Percentiles rank a stretch among this genome's conserved stretches.
phyloP scores from a whole-genome alignment of 2,888 invertebrate species.

The Catotricha subobsoleta region DNA sequence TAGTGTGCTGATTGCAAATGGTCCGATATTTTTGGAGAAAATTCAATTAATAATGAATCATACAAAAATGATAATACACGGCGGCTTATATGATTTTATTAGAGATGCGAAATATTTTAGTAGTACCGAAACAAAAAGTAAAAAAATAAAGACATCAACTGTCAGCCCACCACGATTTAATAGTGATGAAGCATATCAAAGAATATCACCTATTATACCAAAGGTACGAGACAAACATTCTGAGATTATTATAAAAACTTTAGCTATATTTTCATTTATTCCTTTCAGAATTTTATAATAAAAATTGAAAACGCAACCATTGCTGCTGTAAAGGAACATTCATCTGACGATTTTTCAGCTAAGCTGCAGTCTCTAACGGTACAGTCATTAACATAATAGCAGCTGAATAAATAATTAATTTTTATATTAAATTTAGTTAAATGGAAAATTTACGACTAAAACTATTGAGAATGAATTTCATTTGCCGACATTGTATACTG shows the following conservation, averaged over 20 bases:
- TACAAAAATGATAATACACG: slow-evolving; percentile 32
- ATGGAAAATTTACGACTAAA: slow-evolving; percentile 39
- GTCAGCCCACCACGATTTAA: slow-evolving; percentile 5
- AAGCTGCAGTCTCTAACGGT: slow-evolving; percentile 46
- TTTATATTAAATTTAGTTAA: slow-evolving; percentile 14
- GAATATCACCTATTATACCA: slow-evolving; percentile 60
- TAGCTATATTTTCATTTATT: slow-evolving; percentile 5
- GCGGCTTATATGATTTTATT: slow-evolving; percentile 32
- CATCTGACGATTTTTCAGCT: slow-evolving; percentile 51
- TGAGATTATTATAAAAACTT: slow-evolving; percentile 1
- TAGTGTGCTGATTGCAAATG: slow-evolving; percentile 60
- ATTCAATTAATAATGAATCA: slow-evolving; percentile 30
- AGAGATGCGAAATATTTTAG: slow-evolving; percentile 25
- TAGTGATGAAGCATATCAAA: slow-evolving; percentile 35
- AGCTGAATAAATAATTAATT: neutral
- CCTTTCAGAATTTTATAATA: slow-evolving; percentile 48
- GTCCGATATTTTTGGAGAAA: slow-evolving; percentile 63
- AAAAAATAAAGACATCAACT: slow-evolving; percentile 8
- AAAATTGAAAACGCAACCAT: slow-evolving; percentile 54
- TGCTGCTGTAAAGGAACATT: slow-evolving; percentile 47
- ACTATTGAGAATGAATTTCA: slow-evolving; percentile 23
- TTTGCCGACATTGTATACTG: slow-evolving; percentile 41
- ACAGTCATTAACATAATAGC: slow-evolving; percentile 15
- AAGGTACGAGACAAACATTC: slow-evolving; percentile 35
- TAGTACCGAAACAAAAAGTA: slow-evolving; percentile 7